phyloP scores from a whole-genome alignment of 2,888 invertebrate genomes.

The Platerodrilus igneus region DNA sequence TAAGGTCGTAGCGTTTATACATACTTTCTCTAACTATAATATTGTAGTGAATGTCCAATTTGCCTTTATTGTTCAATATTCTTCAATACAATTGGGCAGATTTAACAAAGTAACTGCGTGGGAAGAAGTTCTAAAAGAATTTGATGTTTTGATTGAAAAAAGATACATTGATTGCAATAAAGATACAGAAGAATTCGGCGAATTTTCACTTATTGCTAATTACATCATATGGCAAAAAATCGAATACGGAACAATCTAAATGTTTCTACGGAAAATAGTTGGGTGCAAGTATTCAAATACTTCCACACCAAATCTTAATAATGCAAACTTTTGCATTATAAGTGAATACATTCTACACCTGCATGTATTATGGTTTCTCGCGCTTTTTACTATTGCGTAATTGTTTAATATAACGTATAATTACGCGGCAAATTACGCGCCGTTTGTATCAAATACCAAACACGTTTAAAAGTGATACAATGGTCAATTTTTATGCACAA shows the following conservation, averaged over 20 bases:
- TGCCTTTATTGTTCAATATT: no score
- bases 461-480: no score
- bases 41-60: no score
- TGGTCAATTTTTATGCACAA: no score
- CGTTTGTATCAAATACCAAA: no score
- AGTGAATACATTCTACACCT: conserved; percentile 12
- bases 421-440: no score
- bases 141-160: conserved; percentile 31
- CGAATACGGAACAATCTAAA: conserved; percentile 35
- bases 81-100: conserved; percentile 35
- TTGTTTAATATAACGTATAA: no score
- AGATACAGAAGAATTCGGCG: conserved; percentile 35
- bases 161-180: conserved; percentile 29
- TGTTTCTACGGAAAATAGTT: conserved; percentile 34
- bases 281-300: conserved; percentile 29
- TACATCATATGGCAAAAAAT: conserved; percentile 31
- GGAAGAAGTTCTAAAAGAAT: conserved; percentile 27
- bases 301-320: conserved; percentile 14
- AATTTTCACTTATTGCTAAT: conserved; percentile 33
- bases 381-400: no score
- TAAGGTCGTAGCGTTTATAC: no score
- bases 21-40: no score
- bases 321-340: conserved; percentile 10
- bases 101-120: conserved; percentile 28
- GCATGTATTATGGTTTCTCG: no score